A percentile compares a stretch with the other conserved stretches of the same genome.
These are phyloP conservation scores for Callitettix versicolor DNA, from an alignment of 1,140 invertebrate genomes.

Conservation along the genomic window DNA sequence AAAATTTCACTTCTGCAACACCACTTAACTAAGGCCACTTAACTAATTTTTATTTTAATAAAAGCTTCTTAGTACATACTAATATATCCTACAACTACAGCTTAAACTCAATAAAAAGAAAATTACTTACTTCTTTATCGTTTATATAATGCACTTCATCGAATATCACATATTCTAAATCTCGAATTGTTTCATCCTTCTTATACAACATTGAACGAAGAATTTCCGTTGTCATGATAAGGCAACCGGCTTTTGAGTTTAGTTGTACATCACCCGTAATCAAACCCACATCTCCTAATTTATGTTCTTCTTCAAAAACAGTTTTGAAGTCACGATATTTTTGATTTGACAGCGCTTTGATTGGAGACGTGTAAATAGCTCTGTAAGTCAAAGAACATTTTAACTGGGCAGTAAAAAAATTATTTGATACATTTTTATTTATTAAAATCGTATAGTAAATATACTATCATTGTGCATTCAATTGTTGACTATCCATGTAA, in stretches of 20 bases:
- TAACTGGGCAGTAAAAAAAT: too few relatives aligned
- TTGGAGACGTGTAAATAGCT: slow-evolving; percentile 96
- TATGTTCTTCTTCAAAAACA: slow-evolving; percentile 61
- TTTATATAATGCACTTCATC: slow-evolving; percentile 99
- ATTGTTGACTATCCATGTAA: too few relatives aligned
- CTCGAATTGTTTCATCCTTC: slow-evolving; percentile 72
- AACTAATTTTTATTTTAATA: too few relatives aligned
- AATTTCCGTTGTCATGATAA: slow-evolving; percentile 99
- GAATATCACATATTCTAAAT: slow-evolving; percentile 98
- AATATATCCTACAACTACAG: too few relatives aligned
- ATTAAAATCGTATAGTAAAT: not conserved
- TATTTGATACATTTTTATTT: slow-evolving; percentile 12
- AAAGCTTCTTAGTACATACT: too few relatives aligned
- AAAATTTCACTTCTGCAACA: too few relatives aligned
- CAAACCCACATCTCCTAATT: slow-evolving; percentile 57
- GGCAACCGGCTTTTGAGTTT: slow-evolving; percentile 81
- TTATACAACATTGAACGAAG: slow-evolving; percentile 48
- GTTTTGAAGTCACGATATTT: slow-evolving; percentile 96
- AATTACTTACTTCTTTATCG: slow-evolving; percentile 67
- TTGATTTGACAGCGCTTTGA: slow-evolving; percentile 98
- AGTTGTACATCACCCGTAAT: slow-evolving; percentile 96
- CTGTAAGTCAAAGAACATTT: too few relatives aligned
- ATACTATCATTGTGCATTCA: not conserved
- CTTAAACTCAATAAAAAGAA: slow-evolving; percentile 11
- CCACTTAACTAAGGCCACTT: too few relatives aligned